Base-by-base conservation (phyloP, 1,140 invertebrate species). In the Bombus impatiens region DNA sequence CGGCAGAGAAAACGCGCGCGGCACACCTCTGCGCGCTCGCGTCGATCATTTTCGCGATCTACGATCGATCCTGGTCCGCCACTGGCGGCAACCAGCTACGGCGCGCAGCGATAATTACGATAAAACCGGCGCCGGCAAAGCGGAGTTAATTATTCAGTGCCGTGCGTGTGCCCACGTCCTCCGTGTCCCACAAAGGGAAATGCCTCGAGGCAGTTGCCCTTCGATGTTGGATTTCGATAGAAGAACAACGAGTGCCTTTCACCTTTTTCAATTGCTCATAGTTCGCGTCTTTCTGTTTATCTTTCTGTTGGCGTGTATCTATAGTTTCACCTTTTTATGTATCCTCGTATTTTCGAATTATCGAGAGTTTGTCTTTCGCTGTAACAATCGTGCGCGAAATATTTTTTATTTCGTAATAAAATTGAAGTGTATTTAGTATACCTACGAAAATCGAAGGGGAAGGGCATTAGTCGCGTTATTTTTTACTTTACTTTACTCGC, bases 91-190 rank as follows among this genome's bases (percentile, higher is more conserved):
- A 78, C 78, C 62, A 81, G 82, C 28, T 37, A 25, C 25, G 37
- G 35, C 32, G 57, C 37, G 85, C 78, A 71, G n/a, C 86, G 88
- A 90, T 90, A 90, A 90, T 90, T 90, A 90, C 86, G 89, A 90
- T 90, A 90, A 90, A 90, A 88, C 80, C 83, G 62, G 87, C 82
- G 80, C 78, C 82, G 76, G 79, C 86, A 47, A 72, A 77, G 65
- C 71, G 70, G 44, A 83, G 86, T 90, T 90, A 90, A 90, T 90
- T 90, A 90, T 90, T 90, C 88, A 90, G 75, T 44, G 74, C 67
- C 79, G 81, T 72, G 89, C 79, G 76, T 78, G 86, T 82, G 82
- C 79, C 85, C 82, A 82, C 88, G 78, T 89, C 37, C n/a, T 32
- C 65, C 76, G 32, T 77, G 82, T 85, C 78, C 75, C 78, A 85